These are phyloP conservation scores for Eonycteris spelaea DNA, from an alignment of 2,113 vertebrate genomes.

Conservation along the genomic window DNA sequence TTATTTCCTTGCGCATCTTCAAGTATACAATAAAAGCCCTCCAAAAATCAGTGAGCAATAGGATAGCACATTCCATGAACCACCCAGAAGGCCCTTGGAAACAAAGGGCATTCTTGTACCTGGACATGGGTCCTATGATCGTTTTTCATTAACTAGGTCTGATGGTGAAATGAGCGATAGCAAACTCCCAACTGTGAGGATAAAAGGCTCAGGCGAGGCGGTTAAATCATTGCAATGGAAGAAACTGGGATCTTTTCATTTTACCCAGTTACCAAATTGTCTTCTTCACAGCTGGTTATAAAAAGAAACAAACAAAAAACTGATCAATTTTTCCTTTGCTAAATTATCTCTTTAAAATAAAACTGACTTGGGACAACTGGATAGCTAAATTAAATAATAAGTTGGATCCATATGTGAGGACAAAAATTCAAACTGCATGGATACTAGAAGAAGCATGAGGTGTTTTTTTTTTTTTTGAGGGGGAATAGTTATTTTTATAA, in stretches of 20 bases:
- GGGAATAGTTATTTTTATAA: not conserved
- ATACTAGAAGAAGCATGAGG: not conserved
- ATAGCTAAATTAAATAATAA: not conserved
- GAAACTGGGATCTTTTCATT: not conserved
- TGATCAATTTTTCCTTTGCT: not conserved
- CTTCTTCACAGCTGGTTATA: not conserved
- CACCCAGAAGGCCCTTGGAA: not conserved
- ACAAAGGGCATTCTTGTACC: not conserved
- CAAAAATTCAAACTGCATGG: not conserved
- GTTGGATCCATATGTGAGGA: not conserved
- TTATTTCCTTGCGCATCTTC: not conserved
- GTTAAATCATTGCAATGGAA: not conserved
- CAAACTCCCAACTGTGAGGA: not conserved
- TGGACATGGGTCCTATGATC: not conserved
- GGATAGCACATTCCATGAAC: not conserved
- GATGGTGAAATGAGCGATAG: not conserved
- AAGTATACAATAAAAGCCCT: not conserved
- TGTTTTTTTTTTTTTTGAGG: not conserved
- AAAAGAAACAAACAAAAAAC: not conserved
- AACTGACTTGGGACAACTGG: not conserved
- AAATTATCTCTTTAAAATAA: conserved; percentile 8
- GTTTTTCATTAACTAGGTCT: not conserved
- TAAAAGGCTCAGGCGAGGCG: not conserved
- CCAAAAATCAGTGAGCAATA: not conserved
- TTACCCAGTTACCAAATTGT: not conserved